A percentile compares a stretch with the other conserved stretches of the same genome.
Evolutionary conservation across 1,140 invertebrate genomes (phyloP).

Genomic region (Listronotus oregonensis): DNA sequence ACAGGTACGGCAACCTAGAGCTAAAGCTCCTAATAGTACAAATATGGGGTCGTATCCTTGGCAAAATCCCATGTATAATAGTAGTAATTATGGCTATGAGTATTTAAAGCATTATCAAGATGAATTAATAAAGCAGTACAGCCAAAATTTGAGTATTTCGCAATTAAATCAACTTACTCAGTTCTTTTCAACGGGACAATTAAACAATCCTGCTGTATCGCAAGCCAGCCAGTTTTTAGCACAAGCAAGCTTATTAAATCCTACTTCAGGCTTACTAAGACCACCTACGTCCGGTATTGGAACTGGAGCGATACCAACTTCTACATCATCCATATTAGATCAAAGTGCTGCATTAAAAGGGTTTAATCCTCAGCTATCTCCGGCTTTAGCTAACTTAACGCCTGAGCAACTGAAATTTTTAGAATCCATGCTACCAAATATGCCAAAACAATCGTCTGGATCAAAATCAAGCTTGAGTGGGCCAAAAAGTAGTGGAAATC

Average conservation of each 20-base stretch:
- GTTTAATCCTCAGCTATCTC: slow-evolving; percentile 12
- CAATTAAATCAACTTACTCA: slow-evolving; percentile 44
- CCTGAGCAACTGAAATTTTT: slow-evolving; percentile 39
- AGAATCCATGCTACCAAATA: slow-evolving; percentile 28
- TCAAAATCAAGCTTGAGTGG: slow-evolving; percentile 2
- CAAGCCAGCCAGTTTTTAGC: slow-evolving; percentile 36
- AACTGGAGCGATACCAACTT: not conserved
- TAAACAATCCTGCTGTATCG: slow-evolving; percentile 38
- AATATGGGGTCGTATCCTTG: slow-evolving; percentile 38
- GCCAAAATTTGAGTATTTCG: slow-evolving; percentile 43
- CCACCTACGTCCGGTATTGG: not conserved
- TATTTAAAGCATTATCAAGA: slow-evolving; percentile 53
- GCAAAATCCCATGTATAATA: slow-evolving; percentile 39
- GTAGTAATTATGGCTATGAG: slow-evolving; percentile 38
- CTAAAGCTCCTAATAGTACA: slow-evolving; percentile 32
- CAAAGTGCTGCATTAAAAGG: slow-evolving; percentile 1
- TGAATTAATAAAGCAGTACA: slow-evolving; percentile 53
- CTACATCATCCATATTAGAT: slow-evolving; percentile 12
- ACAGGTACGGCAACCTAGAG: slow-evolving; percentile 39
- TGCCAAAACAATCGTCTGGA: not conserved
- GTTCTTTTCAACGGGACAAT: slow-evolving; percentile 38
- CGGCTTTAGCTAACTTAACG: slow-evolving; percentile 6
- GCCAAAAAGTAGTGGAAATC: not conserved
- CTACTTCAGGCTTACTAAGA: slow-evolving; percentile 9
- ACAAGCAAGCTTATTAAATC: slow-evolving; percentile 27